phyloP scores from a whole-genome alignment of 2,888 invertebrate species.

The Conops quadrifasciatus region DNA sequence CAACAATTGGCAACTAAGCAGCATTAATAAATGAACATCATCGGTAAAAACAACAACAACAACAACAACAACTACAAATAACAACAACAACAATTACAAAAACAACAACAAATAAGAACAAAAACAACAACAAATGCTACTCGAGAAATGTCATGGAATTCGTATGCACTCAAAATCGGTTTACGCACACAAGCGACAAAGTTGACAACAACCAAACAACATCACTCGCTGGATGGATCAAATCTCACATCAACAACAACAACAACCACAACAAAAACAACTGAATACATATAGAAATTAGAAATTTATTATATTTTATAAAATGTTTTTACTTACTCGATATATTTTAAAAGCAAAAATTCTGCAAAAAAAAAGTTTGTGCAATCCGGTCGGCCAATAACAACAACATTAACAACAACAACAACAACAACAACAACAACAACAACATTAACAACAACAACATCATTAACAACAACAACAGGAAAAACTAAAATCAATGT shows the following conservation, averaged over 20 bases:
- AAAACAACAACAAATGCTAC: background rate
- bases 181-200: background rate
- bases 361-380: background rate
- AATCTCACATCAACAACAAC: background rate
- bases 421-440: conserved; percentile 6
- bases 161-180: background rate
- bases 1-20: too few species aligned
- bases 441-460: conserved; percentile 1
- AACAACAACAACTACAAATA: background rate
- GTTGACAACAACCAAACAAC: background rate
- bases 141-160: background rate
- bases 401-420: background rate
- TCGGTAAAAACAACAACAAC: background rate
- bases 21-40: background rate
- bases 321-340: background rate
- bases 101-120: background rate
- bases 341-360: background rate
- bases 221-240: background rate
- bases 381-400: background rate
- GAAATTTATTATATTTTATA: background rate
- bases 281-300: background rate
- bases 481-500: too few species aligned
- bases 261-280: background rate
- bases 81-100: conserved; percentile 9
- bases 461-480: background rate